Conservation (phyloP, 2,797 vertebrate species). For the Carapus acus region DNA sequence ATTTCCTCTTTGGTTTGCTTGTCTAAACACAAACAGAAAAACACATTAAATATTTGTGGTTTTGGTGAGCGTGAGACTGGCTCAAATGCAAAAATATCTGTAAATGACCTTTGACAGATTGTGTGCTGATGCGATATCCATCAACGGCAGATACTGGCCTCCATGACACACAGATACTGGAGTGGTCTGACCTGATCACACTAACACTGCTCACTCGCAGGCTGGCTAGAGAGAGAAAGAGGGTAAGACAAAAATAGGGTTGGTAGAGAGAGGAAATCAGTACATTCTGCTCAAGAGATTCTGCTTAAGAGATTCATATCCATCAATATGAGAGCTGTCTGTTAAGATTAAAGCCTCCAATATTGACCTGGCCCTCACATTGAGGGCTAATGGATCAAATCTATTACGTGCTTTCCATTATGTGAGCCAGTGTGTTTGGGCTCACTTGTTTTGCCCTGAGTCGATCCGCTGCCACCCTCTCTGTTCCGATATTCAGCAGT, state of each 20-base stretch:
- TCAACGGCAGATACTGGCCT: slow-evolving; percentile 65
- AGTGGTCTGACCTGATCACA: slow-evolving; percentile 72
- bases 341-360: too few relatives aligned
- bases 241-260: not conserved
- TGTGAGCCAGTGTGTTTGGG: not conserved
- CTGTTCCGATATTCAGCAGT: slow-evolving; percentile 80
- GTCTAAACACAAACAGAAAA: slow-evolving; percentile 52
- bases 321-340: too few relatives aligned
- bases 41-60: too few relatives aligned
- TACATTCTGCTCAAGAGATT: too few relatives aligned
- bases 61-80: not conserved
- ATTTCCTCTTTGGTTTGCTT: slow-evolving; percentile 61
- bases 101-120: slow-evolving; percentile 70
- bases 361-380: too few relatives aligned
- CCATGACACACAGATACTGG: slow-evolving; percentile 77
- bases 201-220: slow-evolving; percentile 75
- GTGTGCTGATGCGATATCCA: slow-evolving; percentile 70
- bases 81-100: not conserved
- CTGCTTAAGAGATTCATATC: too few relatives aligned
- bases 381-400: too few relatives aligned
- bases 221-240: slow-evolving; percentile 58
- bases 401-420: too few relatives aligned
- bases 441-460: slow-evolving; percentile 80
- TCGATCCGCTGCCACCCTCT: slow-evolving; percentile 74
- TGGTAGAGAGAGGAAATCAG: not conserved